Conservation (phyloP, 2,888 invertebrate species). For the Noctua pronuba region DNA sequence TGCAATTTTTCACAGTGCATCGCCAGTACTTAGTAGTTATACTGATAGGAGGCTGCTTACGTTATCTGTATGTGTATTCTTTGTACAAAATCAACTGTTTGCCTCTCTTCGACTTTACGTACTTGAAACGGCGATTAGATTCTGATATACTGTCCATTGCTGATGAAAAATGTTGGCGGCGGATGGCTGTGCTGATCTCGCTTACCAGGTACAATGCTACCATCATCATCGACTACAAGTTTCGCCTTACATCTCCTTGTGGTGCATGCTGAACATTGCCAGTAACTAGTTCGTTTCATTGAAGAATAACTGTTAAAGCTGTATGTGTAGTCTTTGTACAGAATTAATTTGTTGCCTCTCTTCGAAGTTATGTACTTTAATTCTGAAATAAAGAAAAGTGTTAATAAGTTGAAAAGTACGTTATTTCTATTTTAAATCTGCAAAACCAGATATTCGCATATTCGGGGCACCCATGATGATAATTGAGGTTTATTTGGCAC, state of each 20-base stretch:
- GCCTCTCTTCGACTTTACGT: no score
- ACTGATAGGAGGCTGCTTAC: no score
- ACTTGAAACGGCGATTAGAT: no score
- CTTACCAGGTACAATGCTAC: conserved; percentile 16
- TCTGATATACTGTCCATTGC: neutral
- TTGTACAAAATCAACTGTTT: no score
- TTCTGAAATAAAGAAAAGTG: conserved; percentile 30
- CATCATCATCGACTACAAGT: conserved; percentile 14
- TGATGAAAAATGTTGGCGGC: neutral
- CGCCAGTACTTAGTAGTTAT: no score
- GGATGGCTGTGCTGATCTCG: conserved; percentile 14
- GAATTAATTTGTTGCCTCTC: conserved; percentile 21
- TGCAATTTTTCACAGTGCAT: no score
- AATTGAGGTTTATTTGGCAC: neutral
- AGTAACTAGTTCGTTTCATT: conserved; percentile 12
- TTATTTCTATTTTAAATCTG: neutral
- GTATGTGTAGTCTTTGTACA: conserved; percentile 28
- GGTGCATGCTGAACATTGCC: conserved; percentile 17
- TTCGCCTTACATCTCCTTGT: conserved; percentile 20
- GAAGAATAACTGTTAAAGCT: conserved; percentile 19
- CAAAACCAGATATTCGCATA: neutral
- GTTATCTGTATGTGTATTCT: no score
- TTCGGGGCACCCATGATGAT: neutral
- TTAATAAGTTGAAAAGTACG: neutral
- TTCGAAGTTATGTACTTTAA: conserved; percentile 17